Evolutionary conservation across 2,113 vertebrate genomes (phyloP).

Genomic region (Salvelinus sp.): DNA sequence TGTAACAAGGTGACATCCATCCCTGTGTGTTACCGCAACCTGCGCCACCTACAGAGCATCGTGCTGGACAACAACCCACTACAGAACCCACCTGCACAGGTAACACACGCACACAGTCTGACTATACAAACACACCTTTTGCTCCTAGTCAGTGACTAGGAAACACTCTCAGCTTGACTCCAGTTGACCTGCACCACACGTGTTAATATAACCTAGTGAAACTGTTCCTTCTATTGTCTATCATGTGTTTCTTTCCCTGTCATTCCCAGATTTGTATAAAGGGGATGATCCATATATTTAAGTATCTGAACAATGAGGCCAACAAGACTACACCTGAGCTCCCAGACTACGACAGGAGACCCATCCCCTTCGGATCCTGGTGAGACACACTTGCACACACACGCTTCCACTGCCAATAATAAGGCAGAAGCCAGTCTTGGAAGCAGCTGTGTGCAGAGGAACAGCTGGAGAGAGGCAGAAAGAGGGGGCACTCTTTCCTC

Average conservation of each 20-base stretch:
- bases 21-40: conserved; percentile 89
- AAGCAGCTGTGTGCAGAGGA: conserved; percentile 12
- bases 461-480: conserved; percentile 1
- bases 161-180: too few species aligned
- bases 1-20: conserved; percentile 95
- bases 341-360: conserved; percentile 89
- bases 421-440: neutral
- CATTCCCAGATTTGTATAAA: conserved; percentile 90
- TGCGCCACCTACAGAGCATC: conserved; percentile 90
- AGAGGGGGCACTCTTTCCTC: neutral
- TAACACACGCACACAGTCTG: neutral
- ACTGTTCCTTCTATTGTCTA: too few species aligned
- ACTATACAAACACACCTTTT: neutral
- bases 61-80: conserved; percentile 94
- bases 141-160: too few species aligned
- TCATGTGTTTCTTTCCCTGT: conserved; percentile 1
- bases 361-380: conserved; percentile 86
- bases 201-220: too few species aligned
- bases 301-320: conserved; percentile 94
- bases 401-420: neutral
- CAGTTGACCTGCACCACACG: too few species aligned
- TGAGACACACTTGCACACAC: conserved; percentile 63
- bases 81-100: conserved; percentile 88
- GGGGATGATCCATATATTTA: conserved; percentile 99
- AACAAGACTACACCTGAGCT: conserved; percentile 90